Evolutionary conservation across 2,797 vertebrate genomes (phyloP), one percentile per base, ranked within the genome.

Genomic region (Semotilus atromaculatus): DNA sequence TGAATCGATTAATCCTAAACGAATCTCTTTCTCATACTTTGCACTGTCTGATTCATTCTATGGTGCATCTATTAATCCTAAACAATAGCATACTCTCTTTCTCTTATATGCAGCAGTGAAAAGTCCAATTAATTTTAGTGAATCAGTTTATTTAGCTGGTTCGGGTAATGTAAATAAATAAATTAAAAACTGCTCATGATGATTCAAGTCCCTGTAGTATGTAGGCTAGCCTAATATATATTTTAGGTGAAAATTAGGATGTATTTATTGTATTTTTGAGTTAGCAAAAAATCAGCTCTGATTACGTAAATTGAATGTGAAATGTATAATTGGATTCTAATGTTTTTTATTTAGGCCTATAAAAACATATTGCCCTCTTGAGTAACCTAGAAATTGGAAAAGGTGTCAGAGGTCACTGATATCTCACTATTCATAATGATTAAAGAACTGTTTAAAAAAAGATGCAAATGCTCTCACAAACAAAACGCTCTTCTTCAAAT

Each of bases 211-310:
- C 80, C 89, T 88, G 88, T 84, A 31, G 2, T 31, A 31, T 53
- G 19, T 36, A 34, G n/a, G n/a, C n/a, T n/a, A n/a, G n/a, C n/a
- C n/a, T n/a, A n/a, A 34, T 11, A 5, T 29, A 45, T 45, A 9
- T 14, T 74, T 23, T 14, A 1, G 0, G 83, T 84, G 81, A 60
- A 36, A 87, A 89, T 83, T 78, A 84, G 81, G 88, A 87, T 80
- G 88, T 86, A 85, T 86, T 89, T 90, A 88, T 90, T 91, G 84
- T 84, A 76, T 85, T 84, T 85, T 90, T 91, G 83, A 91, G 88
- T 86, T 89, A 86, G 83, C 80, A 88, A 70, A 70, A 43, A 71
- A 83, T 2, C 75, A 48, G 2, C 23, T 68, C 66, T 18, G 14
- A 38, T 40, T 16, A n/a, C n/a, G n/a, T n/a, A 60, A 62, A 68